Base-by-base conservation (phyloP, 2,888 invertebrate species). In the Tanaodytes sp. region DNA sequence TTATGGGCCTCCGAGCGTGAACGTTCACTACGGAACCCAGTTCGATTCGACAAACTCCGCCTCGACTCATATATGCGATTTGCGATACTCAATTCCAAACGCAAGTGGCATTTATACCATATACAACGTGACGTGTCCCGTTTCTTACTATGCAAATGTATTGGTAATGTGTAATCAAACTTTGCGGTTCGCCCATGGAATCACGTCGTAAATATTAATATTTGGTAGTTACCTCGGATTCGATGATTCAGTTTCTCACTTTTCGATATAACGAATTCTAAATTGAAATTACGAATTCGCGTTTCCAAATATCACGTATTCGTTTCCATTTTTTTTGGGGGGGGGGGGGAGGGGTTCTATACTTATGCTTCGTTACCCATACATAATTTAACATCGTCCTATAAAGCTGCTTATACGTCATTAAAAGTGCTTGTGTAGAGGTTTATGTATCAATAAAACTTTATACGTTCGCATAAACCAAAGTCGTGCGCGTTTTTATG, bases 81-180 rank as follows among this genome's bases (percentile, higher is more conserved):
- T 36, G 23, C 48, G 20, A 42, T 55, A 36, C 12, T 11, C 33
- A 63, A 42, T 48, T 54, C 36, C 42, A 48, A 55, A 42, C 63
- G 48, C 27, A 58, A 52, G 52, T 62, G 37, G 52, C 52, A 62
- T 62, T 52, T 46, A 37, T 51, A 48, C 39, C 52, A 39, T 33
- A 46, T 8, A 40, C 40, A 23, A 23, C 31, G 18, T 42, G 5
- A 23, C 23, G 36, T 27, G 49, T 15, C 49, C 20, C 43, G 31
- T 59, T 59, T 33, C 59, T 58, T 40, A 46, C 12, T 48, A 36
- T 39, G 27, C 37, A 58, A 58, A 58, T 58, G 39, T 20, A 39
- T 18, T 20, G n/a, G n/a, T 46, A 36, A 57, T 23, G 36, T 16
- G 33, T 33, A 55, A 55, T 45, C 33, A 48, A 48, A 46, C 57